Evolutionary conservation across 2,797 vertebrate genomes (phyloP), one percentile per base, ranked within the genome.

Genomic region (Poeciliopsis presidionis): DNA sequence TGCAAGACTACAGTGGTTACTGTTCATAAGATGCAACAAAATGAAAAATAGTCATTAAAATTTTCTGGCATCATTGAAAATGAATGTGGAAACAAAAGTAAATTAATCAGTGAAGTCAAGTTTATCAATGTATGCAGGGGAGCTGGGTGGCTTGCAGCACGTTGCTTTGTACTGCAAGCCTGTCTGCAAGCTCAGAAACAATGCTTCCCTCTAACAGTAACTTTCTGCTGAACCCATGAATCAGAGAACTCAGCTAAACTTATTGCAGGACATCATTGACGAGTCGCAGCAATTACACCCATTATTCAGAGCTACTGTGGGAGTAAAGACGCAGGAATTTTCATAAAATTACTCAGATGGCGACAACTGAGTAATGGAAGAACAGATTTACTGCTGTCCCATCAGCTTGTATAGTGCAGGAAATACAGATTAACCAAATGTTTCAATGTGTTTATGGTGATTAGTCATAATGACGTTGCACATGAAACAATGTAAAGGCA

Each of bases 171-270:
- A n/a, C n/a, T 70, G 25, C 41, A 93, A 86, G 95, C 92, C 75
- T 88, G 87, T 76, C 83, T 94, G 93, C 45, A 45, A 45, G 45
- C 91, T 88, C 91, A 93, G 89, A 95, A 93, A 96, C 95, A 96
- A 96, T 93, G 86, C 92, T 90, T 92, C 94, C 92, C 89, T 86
- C 75, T 74, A 18, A 86, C 69, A 71, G 72, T 81, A 91, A 81
- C 77, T 84, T 81, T 86, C 74, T 41, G 73, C 75, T 89, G 33
- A 84, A 84, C 28, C 86, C 77, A 74, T 86, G 90, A 94, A 94
- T 91, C 90, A 92, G 69, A 82, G 65, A 28, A 80, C 74, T 36
- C 43, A 70, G 84, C 80, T 73, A 86, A 84, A 87, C 75, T 43
- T 79, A 80, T 16, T 80, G 28, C 73, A 70, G 74, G 70, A 76